phyloP scores from a whole-genome alignment of 2,888 invertebrate species.

The Dyspetes luteomarginatus region DNA sequence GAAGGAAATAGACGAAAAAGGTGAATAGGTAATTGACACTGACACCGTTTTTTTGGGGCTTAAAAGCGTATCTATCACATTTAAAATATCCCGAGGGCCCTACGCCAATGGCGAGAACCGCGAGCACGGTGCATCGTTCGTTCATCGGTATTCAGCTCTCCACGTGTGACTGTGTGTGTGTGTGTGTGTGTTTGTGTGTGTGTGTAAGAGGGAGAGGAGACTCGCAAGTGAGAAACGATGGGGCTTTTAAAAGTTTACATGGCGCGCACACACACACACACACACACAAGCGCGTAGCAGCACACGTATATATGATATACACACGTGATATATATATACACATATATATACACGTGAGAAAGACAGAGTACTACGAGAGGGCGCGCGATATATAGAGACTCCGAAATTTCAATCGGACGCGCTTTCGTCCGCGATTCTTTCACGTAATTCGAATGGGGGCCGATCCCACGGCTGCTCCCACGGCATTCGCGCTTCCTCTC shows the following conservation, averaged over 20 bases:
- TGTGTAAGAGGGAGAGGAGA: slow-evolving; percentile 50
- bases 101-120: slow-evolving; percentile 43
- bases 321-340: slow-evolving; percentile 5
- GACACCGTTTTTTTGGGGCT: too few species aligned
- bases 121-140: slow-evolving; percentile 62
- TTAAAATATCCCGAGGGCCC: slow-evolving; percentile 5
- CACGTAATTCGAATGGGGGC: slow-evolving; percentile 80
- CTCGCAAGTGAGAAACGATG: slow-evolving; percentile 38
- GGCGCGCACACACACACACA: not conserved
- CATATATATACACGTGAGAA: too few species aligned
- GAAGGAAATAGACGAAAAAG: too few species aligned
- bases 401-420: slow-evolving; percentile 79
- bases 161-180: too few species aligned
- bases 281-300: too few species aligned
- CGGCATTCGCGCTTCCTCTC: slow-evolving; percentile 67
- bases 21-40: too few species aligned
- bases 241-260: slow-evolving; percentile 42
- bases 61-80: too few species aligned
- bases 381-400: slow-evolving; percentile 64
- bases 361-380: slow-evolving; percentile 25
- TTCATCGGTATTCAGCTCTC: slow-evolving; percentile 78
- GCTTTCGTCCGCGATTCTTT: slow-evolving; percentile 76
- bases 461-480: slow-evolving; percentile 78
- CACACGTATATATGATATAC: not conserved
- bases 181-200: too few species aligned